A percentile compares a stretch with the other conserved stretches of the same genome.
phyloP scores from a whole-genome alignment of 2,888 invertebrate genomes.

The Liodrosophila aerea region DNA sequence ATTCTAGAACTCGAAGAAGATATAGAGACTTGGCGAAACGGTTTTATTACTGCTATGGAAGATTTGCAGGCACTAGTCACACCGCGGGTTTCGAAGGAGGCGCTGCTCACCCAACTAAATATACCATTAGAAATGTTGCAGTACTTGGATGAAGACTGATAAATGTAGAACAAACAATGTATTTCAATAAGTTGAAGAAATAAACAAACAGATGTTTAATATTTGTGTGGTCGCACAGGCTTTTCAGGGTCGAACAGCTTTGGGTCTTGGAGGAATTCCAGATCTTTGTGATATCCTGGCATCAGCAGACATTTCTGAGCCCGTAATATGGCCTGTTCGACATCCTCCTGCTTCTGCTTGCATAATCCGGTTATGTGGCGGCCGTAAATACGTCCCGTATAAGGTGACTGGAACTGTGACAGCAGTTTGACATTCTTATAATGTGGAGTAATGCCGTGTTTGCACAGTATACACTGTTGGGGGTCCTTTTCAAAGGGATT shows the following conservation, averaged over 20 bases:
- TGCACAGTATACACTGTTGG: constrained; percentile 91
- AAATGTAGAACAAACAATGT: constrained; percentile 13
- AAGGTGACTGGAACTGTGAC: constrained; percentile 97
- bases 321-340: constrained; percentile 89
- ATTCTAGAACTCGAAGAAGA: constrained; percentile 54
- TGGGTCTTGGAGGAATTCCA: constrained; percentile 92
- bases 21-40: constrained; percentile 71
- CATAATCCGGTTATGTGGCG: constrained; percentile 97
- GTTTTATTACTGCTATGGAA: constrained; percentile 61
- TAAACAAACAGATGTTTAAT: constrained; percentile 82
- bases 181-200: constrained; percentile 33
- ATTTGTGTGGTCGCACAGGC: constrained; percentile 91
- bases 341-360: constrained; percentile 88
- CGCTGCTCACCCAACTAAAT: constrained; percentile 58
- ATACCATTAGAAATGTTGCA: constrained; percentile 73
- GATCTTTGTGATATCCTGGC: constrained; percentile 91
- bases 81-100: constrained; percentile 35
- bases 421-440: constrained; percentile 96
- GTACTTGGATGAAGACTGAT: constrained; percentile 63
- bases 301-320: constrained; percentile 92
- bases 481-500: constrained; percentile 92
- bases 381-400: constrained; percentile 95
- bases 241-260: constrained; percentile 94
- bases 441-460: constrained; percentile 90
- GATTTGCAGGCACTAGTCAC: constrained; percentile 64